These are phyloP conservation scores for Hyles lineata DNA, from an alignment of 2,888 invertebrate genomes.

Conservation along the genomic window DNA sequence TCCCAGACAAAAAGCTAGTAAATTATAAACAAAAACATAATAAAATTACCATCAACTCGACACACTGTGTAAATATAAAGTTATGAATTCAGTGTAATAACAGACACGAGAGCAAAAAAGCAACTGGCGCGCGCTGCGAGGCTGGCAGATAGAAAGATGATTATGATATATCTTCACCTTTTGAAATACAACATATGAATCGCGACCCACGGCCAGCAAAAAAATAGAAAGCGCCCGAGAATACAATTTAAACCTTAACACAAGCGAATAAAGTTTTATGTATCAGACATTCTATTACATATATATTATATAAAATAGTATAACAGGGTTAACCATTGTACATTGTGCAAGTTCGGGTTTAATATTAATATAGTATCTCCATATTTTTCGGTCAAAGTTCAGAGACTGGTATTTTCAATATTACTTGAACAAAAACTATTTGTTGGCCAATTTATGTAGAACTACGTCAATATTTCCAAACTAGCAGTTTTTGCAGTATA, in stretches of 20 bases:
- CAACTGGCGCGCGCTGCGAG: conserved; percentile 32
- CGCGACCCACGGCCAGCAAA: conserved; percentile 11
- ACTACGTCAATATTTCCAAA: neutral
- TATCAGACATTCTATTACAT: neutral
- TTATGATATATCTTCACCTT: conserved; percentile 42
- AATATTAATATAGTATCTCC: neutral
- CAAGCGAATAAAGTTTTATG: neutral
- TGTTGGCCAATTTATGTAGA: neutral
- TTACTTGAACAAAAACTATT: neutral
- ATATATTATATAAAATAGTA: neutral
- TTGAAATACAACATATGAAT: conserved; percentile 37
- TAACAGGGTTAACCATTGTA: neutral
- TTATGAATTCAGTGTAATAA: conserved; percentile 34
- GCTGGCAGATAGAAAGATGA: conserved; percentile 39
- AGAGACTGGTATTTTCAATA: neutral
- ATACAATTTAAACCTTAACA: conserved; percentile 15
- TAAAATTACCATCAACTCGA: neutral
- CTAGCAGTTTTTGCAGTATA: neutral
- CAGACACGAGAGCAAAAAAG: conserved; percentile 31
- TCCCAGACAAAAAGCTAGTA: neutral
- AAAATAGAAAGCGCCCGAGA: neutral
- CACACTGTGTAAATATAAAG: conserved; percentile 21
- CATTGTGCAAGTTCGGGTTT: neutral
- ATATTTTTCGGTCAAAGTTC: neutral
- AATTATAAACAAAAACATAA: neutral